Evolutionary conservation across 2,797 vertebrate species (phyloP).

Genomic region (Dryobates pubescens): DNA sequence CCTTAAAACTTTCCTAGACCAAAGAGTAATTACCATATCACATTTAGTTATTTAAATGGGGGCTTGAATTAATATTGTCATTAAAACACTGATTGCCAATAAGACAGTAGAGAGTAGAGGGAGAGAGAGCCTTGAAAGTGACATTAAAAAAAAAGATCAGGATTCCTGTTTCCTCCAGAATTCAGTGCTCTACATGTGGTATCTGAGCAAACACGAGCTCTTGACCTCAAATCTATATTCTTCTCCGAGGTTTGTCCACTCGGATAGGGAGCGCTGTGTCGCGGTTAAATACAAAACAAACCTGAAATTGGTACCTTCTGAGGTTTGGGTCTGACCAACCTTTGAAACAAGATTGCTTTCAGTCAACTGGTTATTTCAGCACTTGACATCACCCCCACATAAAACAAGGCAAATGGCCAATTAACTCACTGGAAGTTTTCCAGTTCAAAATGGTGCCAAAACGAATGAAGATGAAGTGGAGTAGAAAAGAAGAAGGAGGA

Average conservation of each 20-base stretch:
- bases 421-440: conserved; percentile 48
- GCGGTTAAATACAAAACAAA: conserved; percentile 38
- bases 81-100: neutral
- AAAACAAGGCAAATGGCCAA: conserved; percentile 55
- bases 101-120: neutral
- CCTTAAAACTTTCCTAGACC: conserved; percentile 56
- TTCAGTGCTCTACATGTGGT: conserved; percentile 48
- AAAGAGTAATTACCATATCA: conserved; percentile 40
- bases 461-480: conserved; percentile 33
- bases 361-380: conserved; percentile 59
- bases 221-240: conserved; percentile 35
- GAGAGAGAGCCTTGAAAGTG: neutral
- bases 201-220: conserved; percentile 27
- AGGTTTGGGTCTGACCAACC: neutral
- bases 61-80: neutral
- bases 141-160: conserved; percentile 41
- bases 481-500: neutral
- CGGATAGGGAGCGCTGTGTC: conserved; percentile 35
- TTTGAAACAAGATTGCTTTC: conserved; percentile 58
- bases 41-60: neutral
- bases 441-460: conserved; percentile 56
- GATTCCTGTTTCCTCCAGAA: conserved; percentile 50
- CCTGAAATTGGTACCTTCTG: conserved; percentile 43
- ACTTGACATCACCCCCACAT: conserved; percentile 56
- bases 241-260: neutral